phyloP scores from a whole-genome alignment of 2,888 invertebrate genomes.

The Machimus atricapillus region DNA sequence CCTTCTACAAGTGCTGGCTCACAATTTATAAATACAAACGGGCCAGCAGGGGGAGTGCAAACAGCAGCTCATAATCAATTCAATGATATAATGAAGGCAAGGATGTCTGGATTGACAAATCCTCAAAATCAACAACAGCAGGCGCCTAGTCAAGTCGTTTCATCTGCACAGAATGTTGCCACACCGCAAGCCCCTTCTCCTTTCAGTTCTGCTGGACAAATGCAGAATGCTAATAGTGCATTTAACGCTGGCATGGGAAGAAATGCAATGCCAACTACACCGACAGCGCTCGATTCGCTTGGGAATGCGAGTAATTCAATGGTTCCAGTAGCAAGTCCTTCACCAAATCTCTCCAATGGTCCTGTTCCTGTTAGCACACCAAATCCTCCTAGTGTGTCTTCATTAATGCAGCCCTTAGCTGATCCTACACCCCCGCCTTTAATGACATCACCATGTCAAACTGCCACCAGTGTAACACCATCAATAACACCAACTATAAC shows the following conservation, averaged over 20 bases:
- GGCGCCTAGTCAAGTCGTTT: conserved; percentile 50
- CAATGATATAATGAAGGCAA: conserved; percentile 69
- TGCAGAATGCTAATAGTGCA: conserved; percentile 55
- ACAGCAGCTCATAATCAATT: conserved; percentile 61
- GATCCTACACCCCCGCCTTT: conserved; percentile 66
- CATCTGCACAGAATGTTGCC: conserved; percentile 43
- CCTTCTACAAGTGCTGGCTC: conserved; percentile 59
- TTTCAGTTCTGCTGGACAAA: conserved; percentile 64
- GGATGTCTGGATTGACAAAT: conserved; percentile 59
- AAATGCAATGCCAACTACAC: conserved; percentile 64
- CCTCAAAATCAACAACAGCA: conserved; percentile 52
- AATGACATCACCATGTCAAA: conserved; percentile 55
- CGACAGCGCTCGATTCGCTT: conserved; percentile 58
- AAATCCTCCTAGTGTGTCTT: conserved; percentile 69
- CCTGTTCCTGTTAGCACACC: conserved; percentile 66
- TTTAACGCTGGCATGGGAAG: conserved; percentile 54
- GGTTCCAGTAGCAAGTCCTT: conserved; percentile 64
- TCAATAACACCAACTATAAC: conserved; percentile 50
- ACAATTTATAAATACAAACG: conserved; percentile 70
- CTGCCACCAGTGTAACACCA: conserved; percentile 52
- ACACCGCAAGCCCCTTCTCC: conserved; percentile 66
- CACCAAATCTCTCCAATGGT: conserved; percentile 62
- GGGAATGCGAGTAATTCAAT: conserved; percentile 52
- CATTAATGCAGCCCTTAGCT: conserved; percentile 66
- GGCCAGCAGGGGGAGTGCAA: conserved; percentile 66